Evolutionary conservation across 1,140 invertebrate genomes (phyloP), one percentile per base, ranked within the genome.

Genomic region (Lepidurus packardi): DNA sequence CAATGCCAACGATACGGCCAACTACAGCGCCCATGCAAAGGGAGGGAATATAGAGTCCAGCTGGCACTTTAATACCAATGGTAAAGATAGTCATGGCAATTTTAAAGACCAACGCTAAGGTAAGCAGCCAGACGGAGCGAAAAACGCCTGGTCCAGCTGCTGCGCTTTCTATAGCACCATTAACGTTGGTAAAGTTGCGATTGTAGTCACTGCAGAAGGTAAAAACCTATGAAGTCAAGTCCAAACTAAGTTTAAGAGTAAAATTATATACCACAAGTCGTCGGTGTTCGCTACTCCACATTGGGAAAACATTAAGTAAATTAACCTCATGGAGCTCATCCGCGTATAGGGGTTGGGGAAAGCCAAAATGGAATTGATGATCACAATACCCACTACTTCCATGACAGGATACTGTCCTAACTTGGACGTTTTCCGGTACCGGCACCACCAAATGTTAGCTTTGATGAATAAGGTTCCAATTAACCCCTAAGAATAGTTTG

Each of bases 291-390:
- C 94, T 10, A 96, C 92, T 3, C 96, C 96, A 86, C 98, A 99
- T 83, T 98, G 93, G 83, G 94, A 97, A 83, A 99, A 98, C 25
- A 99, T 87, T 79, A 98, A 85, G 83, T 95, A 95, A 82, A 99
- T 99, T 5, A 99, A 88, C 83, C 98, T 93, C 86, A 94, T 96
- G 73, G 96, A 96, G 84, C 95, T 97, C 94, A 99, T 98, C 79
- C 96, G 88, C 0, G 96, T 98, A 83, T 98, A 99, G 0, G 93
- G 94, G 88, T 99, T 99, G 9, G 97, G 98, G 87, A 93, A 99
- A 43, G 94, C 94, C 77, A 99, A 90, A 75, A 98, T 87, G n/a
- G 95, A 94, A 5, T 97, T 99, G 73, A 98, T 88, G 13, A 96
- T 89, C 3, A 96, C 96, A 2, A 99, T 92, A 44, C 93, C 91